phyloP scores from a whole-genome alignment of 2,888 invertebrate genomes.

The Napeogenes inachia region DNA sequence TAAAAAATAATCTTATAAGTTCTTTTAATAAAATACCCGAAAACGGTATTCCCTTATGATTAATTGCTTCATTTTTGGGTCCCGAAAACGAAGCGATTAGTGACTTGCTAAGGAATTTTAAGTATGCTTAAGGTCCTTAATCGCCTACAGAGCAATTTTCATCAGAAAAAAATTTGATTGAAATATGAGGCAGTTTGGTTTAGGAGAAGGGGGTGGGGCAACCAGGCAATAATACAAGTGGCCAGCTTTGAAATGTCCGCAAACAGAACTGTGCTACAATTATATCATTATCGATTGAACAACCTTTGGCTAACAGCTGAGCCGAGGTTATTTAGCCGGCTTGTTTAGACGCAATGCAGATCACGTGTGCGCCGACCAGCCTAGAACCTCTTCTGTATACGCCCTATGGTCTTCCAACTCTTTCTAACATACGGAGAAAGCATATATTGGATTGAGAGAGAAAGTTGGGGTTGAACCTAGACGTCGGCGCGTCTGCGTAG shows the following conservation, averaged over 20 bases:
- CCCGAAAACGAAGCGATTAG: constrained; percentile 4
- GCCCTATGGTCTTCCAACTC: constrained; percentile 53
- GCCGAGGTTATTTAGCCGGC: constrained; percentile 69
- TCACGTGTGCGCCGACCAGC: constrained; percentile 72
- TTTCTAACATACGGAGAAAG: constrained; percentile 25
- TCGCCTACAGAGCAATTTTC: background rate
- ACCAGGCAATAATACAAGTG: constrained; percentile 9
- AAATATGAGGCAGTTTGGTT: background rate
- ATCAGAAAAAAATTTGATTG: background rate
- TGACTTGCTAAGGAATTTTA: background rate
- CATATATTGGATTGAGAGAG: constrained; percentile 32
- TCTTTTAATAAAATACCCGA: background rate
- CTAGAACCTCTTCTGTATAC: constrained; percentile 59
- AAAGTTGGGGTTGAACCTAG: constrained; percentile 44
- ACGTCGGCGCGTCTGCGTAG: constrained; percentile 68
- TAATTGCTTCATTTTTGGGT: constrained; percentile 6
- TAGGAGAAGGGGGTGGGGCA: background rate
- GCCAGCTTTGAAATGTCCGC: constrained; percentile 29
- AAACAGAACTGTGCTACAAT: constrained; percentile 40
- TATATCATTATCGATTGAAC: constrained; percentile 64
- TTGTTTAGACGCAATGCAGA: constrained; percentile 78
- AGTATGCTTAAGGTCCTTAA: background rate
- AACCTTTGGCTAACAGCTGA: constrained; percentile 67
- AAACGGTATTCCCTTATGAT: constrained; percentile 1
- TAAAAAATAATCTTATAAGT: background rate